Conservation (phyloP, 2,113 vertebrate species). For the Pitta sordida region DNA sequence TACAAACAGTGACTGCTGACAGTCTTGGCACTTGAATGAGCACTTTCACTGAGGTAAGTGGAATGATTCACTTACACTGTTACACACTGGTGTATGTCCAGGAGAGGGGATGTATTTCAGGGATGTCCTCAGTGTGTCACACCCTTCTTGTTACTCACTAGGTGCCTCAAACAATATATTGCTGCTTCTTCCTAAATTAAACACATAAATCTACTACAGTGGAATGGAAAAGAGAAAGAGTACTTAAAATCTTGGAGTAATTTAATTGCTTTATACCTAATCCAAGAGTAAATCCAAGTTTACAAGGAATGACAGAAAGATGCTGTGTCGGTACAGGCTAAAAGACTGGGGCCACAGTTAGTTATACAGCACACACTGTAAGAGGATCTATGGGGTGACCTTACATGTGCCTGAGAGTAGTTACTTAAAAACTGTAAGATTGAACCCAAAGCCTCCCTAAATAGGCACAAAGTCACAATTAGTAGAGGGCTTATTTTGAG, state of each 20-base stretch:
- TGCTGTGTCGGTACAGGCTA: not conserved
- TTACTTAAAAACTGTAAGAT: not conserved
- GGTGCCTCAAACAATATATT: not conserved
- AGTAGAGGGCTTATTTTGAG: not conserved
- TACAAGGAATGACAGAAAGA: not conserved
- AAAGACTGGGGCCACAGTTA: not conserved
- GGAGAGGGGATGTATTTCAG: not conserved
- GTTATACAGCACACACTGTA: not conserved
- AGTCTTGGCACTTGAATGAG: not conserved
- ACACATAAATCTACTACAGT: not conserved
- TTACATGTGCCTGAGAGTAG: not conserved
- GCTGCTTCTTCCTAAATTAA: not conserved
- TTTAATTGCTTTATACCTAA: not conserved
- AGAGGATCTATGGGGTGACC: not conserved
- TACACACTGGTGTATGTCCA: not conserved
- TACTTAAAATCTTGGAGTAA: not conserved
- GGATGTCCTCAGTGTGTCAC: not conserved
- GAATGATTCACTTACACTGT: not conserved
- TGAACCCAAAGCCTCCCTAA: not conserved
- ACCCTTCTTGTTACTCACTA: not conserved
- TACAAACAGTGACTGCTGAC: not conserved
- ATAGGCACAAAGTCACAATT: not conserved
- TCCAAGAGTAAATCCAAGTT: not conserved
- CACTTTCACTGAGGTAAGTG: not conserved
- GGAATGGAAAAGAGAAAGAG: not conserved